Conservation (phyloP, 2,797 vertebrate species). For the Melanotaenia boesemani region DNA sequence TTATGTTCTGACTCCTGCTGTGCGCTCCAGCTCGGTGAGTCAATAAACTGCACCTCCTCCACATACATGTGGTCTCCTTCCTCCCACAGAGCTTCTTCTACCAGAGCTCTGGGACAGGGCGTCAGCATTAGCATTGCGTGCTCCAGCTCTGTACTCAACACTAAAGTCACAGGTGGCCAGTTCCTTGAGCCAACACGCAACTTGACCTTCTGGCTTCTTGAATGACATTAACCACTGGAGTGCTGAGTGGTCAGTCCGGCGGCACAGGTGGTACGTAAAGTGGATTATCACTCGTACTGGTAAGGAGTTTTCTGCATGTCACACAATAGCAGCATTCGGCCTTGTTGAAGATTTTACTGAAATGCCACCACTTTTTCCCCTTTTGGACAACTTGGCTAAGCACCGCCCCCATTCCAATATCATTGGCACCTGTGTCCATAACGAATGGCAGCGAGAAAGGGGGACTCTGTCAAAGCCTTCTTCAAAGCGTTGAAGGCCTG, state of each 20-base stretch:
- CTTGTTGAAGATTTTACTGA: neutral
- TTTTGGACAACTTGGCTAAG: neutral
- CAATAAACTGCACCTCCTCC: neutral
- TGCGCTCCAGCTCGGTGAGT: neutral
- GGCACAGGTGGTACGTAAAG: neutral
- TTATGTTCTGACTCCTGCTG: neutral
- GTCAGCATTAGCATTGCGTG: neutral
- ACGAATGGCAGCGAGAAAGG: neutral
- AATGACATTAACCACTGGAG: neutral
- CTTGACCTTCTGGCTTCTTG: too few species aligned
- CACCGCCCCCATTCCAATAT: neutral
- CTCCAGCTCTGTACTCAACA: neutral
- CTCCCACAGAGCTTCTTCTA: neutral
- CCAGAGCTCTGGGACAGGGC: neutral
- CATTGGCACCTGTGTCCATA: constrained; percentile 6
- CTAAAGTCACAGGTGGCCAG: neutral
- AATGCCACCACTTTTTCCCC: neutral
- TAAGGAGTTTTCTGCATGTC: neutral
- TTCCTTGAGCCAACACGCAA: too few species aligned
- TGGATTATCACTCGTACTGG: neutral
- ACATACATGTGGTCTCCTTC: neutral
- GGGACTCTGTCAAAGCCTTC: neutral
- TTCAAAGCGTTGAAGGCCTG: neutral
- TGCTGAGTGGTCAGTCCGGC: neutral
- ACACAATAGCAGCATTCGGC: neutral